Evolutionary conservation across 2,888 invertebrate species (phyloP).

Genomic region (Zootermopsis nevadensis): DNA sequence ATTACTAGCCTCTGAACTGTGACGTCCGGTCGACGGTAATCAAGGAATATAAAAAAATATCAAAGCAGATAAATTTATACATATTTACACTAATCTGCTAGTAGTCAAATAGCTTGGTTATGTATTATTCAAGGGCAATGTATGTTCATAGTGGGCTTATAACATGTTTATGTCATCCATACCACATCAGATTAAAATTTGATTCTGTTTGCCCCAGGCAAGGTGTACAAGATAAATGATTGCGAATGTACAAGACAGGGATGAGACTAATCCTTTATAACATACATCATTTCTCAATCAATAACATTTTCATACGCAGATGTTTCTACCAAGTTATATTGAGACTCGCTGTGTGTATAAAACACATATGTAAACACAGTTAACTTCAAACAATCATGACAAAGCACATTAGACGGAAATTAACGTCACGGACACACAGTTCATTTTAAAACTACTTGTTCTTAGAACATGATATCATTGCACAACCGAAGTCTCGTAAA

Average conservation of each 20-base stretch:
- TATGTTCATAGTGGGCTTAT: too few relatives aligned
- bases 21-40: too few relatives aligned
- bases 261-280: neutral
- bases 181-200: too few relatives aligned
- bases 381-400: constrained; percentile 9
- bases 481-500: neutral
- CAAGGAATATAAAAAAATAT: too few relatives aligned
- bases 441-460: constrained; percentile 7
- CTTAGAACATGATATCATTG: neutral
- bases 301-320: neutral
- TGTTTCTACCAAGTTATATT: neutral
- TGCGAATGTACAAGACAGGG: neutral
- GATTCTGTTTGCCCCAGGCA: too few relatives aligned
- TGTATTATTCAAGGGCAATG: too few relatives aligned
- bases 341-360: neutral
- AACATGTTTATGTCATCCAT: too few relatives aligned
- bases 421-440: neutral
- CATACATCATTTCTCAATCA: neutral
- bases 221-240: too few relatives aligned
- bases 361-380: neutral
- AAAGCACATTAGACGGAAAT: neutral
- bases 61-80: too few relatives aligned
- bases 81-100: too few relatives aligned
- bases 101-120: too few relatives aligned
- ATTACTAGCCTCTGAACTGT: too few relatives aligned